Percentiles rank a stretch among this genome's conserved stretches.
Conservation (phyloP, 2,113 vertebrate genomes). For the Pterocles burchelli region DNA sequence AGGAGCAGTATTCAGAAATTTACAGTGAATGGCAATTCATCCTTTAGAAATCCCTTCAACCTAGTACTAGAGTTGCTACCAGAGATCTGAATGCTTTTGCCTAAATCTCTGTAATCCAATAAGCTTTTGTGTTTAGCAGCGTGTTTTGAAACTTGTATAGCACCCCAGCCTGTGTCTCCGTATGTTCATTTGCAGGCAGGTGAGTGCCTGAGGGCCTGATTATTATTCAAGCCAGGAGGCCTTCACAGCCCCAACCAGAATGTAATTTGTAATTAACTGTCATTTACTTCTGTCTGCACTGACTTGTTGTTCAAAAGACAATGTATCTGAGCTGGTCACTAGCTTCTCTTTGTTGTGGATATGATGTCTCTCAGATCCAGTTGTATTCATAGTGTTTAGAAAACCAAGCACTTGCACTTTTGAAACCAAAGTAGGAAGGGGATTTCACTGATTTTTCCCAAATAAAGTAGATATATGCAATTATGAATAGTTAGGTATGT, state of each 20-base stretch:
- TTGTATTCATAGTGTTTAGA: slow-evolving; percentile 56
- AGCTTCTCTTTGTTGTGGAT: slow-evolving; percentile 76
- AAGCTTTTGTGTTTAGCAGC: slow-evolving; percentile 86
- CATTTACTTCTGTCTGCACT: slow-evolving; percentile 83
- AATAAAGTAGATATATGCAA: slow-evolving; percentile 50
- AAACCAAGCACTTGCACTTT: slow-evolving; percentile 52
- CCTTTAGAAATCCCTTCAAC: slow-evolving; percentile 64
- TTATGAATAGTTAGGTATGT: slow-evolving; percentile 34
- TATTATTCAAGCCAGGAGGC: slow-evolving; percentile 82
- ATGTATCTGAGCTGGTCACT: slow-evolving; percentile 76
- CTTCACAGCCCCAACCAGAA: slow-evolving; percentile 76
- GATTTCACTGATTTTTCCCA: slow-evolving; percentile 43
- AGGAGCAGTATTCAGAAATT: slow-evolving; percentile 31
- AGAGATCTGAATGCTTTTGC: slow-evolving; percentile 77
- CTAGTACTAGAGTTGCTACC: slow-evolving; percentile 58
- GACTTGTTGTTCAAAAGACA: slow-evolving; percentile 82
- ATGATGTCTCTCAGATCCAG: slow-evolving; percentile 72
- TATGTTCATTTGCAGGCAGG: slow-evolving; percentile 80
- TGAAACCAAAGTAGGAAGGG: slow-evolving; percentile 38
- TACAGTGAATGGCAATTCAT: slow-evolving; percentile 42
- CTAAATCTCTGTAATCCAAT: slow-evolving; percentile 89
- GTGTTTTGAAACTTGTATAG: slow-evolving; percentile 84
- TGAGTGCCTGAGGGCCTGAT: slow-evolving; percentile 84
- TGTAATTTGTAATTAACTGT: slow-evolving; percentile 90
- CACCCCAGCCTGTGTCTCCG: slow-evolving; percentile 77